phyloP scores from a whole-genome alignment of 1,140 invertebrate genomes.

The Bombus pascuorum region DNA sequence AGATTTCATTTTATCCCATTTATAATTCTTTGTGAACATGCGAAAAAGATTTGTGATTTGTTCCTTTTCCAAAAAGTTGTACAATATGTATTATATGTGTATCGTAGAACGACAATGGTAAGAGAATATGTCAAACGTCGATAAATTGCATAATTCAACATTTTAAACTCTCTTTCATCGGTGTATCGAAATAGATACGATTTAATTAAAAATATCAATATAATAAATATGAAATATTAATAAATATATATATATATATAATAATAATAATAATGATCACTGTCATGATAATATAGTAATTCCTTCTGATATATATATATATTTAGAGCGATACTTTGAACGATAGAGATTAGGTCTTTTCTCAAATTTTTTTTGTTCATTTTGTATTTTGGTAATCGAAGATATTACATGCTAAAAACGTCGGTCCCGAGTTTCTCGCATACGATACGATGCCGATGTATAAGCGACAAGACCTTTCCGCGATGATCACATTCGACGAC shows the following conservation, averaged over 20 bases:
- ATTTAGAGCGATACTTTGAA: constrained; percentile 45
- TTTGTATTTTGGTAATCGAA: constrained; percentile 28
- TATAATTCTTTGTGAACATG: constrained; percentile 53
- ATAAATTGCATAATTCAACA: constrained; percentile 67
- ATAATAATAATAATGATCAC: constrained; percentile 41
- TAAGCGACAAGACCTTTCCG: constrained; percentile 19
- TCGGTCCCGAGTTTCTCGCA: constrained; percentile 54
- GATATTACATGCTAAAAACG: constrained; percentile 59
- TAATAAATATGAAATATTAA: constrained; percentile 72
- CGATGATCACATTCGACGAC: background rate
- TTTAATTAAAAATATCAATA: constrained; percentile 71
- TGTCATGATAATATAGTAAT: constrained; percentile 36
- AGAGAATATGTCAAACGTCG: constrained; percentile 59
- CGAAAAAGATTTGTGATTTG: constrained; percentile 46
- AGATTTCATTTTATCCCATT: constrained; percentile 24
- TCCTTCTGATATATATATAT: constrained; percentile 53
- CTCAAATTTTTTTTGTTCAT: constrained; percentile 33
- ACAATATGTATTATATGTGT: constrained; percentile 34
- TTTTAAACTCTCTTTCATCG: constrained; percentile 60
- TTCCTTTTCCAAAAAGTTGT: constrained; percentile 26
- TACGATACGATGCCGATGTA: constrained; percentile 21
- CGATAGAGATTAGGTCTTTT: constrained; percentile 60
- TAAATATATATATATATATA: constrained; percentile 51
- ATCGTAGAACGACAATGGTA: constrained; percentile 55
- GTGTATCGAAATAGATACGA: constrained; percentile 64